Evolutionary conservation across 2,797 vertebrate species (phyloP).

Genomic region (Sebastes cheni): DNA sequence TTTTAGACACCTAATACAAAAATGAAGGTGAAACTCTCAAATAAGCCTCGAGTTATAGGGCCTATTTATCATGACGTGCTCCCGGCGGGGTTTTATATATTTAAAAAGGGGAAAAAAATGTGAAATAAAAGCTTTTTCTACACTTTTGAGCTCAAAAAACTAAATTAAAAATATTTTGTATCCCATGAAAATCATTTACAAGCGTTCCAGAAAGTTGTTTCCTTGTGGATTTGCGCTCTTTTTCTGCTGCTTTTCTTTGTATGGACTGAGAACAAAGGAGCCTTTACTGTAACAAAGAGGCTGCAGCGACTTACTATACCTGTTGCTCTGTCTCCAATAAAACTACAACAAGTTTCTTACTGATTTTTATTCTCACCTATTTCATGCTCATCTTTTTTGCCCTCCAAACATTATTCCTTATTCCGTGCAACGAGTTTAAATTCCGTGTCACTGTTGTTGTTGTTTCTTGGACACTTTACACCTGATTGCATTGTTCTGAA

Average conservation of each 20-base stretch:
- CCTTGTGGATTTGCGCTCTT: constrained; percentile 55
- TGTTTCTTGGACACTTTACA: constrained; percentile 70
- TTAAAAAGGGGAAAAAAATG: background rate
- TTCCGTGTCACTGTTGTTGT: constrained; percentile 29
- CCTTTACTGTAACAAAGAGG: constrained; percentile 81
- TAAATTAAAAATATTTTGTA: background rate
- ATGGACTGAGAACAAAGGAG: constrained; percentile 83
- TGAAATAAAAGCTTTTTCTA: constrained; percentile 14
- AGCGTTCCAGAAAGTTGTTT: constrained; percentile 36
- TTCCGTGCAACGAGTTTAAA: constrained; percentile 58
- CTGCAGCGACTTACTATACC: constrained; percentile 83
- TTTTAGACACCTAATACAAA: background rate
- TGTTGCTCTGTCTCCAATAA: constrained; percentile 87
- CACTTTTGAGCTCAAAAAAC: background rate
- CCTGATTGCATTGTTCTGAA: constrained; percentile 77
- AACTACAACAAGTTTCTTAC: constrained; percentile 59
- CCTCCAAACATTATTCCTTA: background rate
- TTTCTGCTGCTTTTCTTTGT: constrained; percentile 71
- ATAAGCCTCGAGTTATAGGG: background rate
- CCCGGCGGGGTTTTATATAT: background rate
- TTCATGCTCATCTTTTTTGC: background rate
- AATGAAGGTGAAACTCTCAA: background rate
- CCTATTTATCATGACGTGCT: background rate
- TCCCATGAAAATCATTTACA: background rate
- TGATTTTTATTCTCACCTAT: background rate